Percentiles rank a stretch among this genome's conserved stretches.
Evolutionary conservation across 2,888 invertebrate genomes (phyloP).

Genomic region (Hipparchia sbordonii): DNA sequence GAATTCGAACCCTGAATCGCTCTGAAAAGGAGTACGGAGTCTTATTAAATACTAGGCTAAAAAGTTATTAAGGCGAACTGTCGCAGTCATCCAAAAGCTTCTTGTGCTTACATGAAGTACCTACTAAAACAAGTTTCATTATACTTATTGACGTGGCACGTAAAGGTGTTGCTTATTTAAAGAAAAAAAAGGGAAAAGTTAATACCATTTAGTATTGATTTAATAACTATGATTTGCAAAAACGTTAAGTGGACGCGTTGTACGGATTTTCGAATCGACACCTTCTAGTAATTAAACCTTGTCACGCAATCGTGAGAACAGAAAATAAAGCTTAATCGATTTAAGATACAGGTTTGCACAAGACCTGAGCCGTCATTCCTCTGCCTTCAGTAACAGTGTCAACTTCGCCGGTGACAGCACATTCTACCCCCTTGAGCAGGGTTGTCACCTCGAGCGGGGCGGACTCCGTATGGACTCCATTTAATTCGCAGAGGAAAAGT

Average conservation of each 20-base stretch:
- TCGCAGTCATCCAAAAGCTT: not conserved
- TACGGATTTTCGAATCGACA: slow-evolving; percentile 78
- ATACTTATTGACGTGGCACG: not conserved
- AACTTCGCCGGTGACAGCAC: slow-evolving; percentile 66
- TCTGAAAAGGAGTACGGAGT: too few species aligned
- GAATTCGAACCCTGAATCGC: too few species aligned
- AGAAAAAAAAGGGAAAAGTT: slow-evolving; percentile 1
- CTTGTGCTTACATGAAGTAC: not conserved
- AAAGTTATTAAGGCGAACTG: too few species aligned
- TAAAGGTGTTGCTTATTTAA: slow-evolving; percentile 2
- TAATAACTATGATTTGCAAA: slow-evolving; percentile 73
- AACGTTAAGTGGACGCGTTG: slow-evolving; percentile 60
- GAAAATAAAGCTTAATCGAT: slow-evolving; percentile 75
- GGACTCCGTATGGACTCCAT: too few species aligned
- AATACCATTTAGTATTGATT: slow-evolving; percentile 31
- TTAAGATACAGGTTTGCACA: slow-evolving; percentile 68
- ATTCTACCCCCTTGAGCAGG: slow-evolving; percentile 29
- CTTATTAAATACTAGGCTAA: too few species aligned
- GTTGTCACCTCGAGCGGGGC: too few species aligned
- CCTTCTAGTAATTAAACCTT: slow-evolving; percentile 74
- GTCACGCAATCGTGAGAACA: slow-evolving; percentile 73
- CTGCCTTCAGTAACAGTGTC: slow-evolving; percentile 62
- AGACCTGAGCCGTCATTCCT: slow-evolving; percentile 62
- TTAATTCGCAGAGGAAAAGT: too few species aligned
- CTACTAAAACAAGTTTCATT: not conserved